Evolutionary conservation across 1,140 invertebrate species (phyloP).

Genomic region (Ips typographus): DNA sequence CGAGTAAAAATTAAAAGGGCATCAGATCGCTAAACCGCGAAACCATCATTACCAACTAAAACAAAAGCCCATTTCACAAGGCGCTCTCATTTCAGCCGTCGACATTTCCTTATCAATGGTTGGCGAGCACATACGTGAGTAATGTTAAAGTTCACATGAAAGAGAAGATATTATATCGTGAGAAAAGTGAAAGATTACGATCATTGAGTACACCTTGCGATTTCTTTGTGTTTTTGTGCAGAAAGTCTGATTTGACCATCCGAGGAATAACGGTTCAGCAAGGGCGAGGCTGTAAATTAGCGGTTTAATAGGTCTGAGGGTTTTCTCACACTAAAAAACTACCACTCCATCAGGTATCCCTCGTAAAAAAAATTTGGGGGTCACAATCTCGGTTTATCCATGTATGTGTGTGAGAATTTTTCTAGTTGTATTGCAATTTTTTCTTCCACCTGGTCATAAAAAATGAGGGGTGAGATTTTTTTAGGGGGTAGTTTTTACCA

Average conservation of each 20-base stretch:
- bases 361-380: conserved; percentile 9
- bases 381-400: not conserved
- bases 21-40: conserved; percentile 7
- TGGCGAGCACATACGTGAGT: conserved; percentile 29
- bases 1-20: conserved; percentile 10
- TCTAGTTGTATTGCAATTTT: conserved; percentile 2
- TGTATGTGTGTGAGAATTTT: conserved; percentile 11
- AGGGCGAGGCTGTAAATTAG: not conserved
- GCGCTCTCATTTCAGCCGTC: conserved; percentile 18
- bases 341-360: not conserved
- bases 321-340: not conserved
- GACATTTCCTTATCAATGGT: conserved; percentile 30
- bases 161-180: conserved; percentile 29
- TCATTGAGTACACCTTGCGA: conserved; percentile 18
- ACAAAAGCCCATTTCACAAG: conserved; percentile 27
- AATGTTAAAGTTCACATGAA: conserved; percentile 31
- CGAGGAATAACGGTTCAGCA: not conserved
- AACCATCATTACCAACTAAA: conserved; percentile 20
- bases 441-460: conserved; percentile 15
- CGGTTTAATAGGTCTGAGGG: not conserved
- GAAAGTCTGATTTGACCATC: not conserved
- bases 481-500: not conserved
- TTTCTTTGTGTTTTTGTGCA: conserved; percentile 9
- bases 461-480: conserved; percentile 22
- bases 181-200: conserved; percentile 29